phyloP scores from a whole-genome alignment of 2,113 vertebrate genomes.

The Lophochroa leadbeateri region DNA sequence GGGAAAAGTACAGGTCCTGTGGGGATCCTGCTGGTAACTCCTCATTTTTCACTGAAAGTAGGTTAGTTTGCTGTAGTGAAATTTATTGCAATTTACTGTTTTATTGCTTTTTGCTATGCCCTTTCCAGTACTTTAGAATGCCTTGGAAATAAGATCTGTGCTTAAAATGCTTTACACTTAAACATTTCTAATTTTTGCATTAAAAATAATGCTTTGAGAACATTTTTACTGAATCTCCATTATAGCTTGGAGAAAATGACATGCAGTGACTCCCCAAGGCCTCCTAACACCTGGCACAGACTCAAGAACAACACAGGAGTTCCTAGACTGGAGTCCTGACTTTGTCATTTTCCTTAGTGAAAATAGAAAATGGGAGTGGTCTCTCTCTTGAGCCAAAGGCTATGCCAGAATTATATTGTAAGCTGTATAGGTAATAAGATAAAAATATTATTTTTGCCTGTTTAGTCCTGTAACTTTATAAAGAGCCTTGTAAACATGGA shows the following conservation, averaged over 20 bases:
- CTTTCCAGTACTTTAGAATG: not conserved
- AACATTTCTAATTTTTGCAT: not conserved
- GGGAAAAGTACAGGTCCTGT: not conserved
- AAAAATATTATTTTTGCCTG: not conserved
- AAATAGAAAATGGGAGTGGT: conserved; percentile 55
- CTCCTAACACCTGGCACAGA: conserved; percentile 15
- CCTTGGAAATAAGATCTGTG: not conserved
- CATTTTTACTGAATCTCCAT: not conserved
- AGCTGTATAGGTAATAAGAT: not conserved
- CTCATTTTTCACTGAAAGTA: not conserved
- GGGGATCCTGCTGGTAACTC: not conserved
- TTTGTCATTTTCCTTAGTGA: conserved; percentile 54
- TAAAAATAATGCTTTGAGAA: not conserved
- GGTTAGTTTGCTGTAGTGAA: not conserved
- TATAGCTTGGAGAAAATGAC: not conserved
- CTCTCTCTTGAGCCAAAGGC: not conserved
- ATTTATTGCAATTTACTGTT: not conserved
- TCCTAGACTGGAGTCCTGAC: conserved; percentile 38
- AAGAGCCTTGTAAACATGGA: not conserved
- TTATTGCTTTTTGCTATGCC: not conserved
- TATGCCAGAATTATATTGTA: not conserved
- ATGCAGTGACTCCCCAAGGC: not conserved
- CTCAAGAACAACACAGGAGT: conserved; percentile 54
- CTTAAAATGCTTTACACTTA: not conserved
- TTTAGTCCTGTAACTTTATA: not conserved